A percentile compares a stretch with the other conserved stretches of the same genome.
Conservation (phyloP, 2,113 vertebrate genomes). For the Myiagra hebetior region DNA sequence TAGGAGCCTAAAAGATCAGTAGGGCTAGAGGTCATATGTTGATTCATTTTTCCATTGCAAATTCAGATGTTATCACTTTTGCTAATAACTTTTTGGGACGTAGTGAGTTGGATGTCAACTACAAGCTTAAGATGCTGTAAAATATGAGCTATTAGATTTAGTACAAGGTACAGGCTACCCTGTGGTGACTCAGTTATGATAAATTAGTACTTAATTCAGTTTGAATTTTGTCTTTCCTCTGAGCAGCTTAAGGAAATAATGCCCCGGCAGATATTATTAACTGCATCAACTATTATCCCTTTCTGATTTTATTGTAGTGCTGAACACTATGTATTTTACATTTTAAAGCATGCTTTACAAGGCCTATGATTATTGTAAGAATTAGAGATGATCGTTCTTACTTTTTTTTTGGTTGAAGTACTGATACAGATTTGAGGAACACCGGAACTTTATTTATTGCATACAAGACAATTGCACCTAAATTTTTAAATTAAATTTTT, state of each 20-base stretch:
- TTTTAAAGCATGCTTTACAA: neutral
- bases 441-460: neutral
- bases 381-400: neutral
- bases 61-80: neutral
- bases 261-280: neutral
- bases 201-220: neutral
- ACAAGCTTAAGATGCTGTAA: neutral
- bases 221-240: neutral
- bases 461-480: neutral
- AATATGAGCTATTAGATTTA: neutral
- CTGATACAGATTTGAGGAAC: neutral
- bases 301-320: neutral
- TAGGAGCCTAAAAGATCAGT: neutral
- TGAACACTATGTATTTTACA: neutral
- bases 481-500: accelerated
- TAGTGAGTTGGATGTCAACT: neutral
- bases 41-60: neutral
- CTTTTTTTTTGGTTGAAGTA: neutral
- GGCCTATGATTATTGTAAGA: neutral
- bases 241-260: neutral
- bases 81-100: neutral
- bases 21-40: neutral
- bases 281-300: neutral
- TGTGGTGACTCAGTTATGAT: neutral
- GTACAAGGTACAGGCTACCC: neutral